A percentile compares a stretch with the other conserved stretches of the same genome.
Evolutionary conservation across 2,888 invertebrate species (phyloP).

Genomic region (Scaptomyza flava): DNA sequence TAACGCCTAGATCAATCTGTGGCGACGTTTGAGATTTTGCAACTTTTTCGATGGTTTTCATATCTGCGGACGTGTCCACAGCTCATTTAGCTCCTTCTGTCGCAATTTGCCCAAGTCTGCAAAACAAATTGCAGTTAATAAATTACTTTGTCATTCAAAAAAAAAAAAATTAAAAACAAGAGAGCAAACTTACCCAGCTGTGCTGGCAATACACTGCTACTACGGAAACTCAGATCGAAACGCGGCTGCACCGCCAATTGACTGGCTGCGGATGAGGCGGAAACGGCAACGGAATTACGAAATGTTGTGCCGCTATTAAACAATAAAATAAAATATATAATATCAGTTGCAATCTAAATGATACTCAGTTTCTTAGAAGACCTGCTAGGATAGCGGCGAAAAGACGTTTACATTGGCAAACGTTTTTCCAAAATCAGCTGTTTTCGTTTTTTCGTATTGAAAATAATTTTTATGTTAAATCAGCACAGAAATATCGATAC

Average conservation of each 20-base stretch:
- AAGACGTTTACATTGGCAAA: too few species aligned
- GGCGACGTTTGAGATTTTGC: conserved; percentile 58
- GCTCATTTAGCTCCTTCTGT: conserved; percentile 80
- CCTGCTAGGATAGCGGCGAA: too few species aligned
- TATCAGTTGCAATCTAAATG: too few species aligned
- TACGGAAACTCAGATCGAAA: conserved; percentile 74
- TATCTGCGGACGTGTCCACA: conserved; percentile 81
- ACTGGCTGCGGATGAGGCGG: conserved; percentile 62
- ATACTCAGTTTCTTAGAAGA: too few species aligned
- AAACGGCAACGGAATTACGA: conserved; percentile 67
- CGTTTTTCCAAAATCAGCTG: too few species aligned
- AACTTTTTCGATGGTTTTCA: conserved; percentile 64
- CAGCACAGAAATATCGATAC: too few species aligned
- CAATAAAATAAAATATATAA: neutral
- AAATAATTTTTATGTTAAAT: too few species aligned
- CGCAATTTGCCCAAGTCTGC: conserved; percentile 79
- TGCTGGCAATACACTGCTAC: conserved; percentile 61
- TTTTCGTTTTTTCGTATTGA: too few species aligned
- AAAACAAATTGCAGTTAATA: neutral
- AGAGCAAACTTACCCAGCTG: conserved; percentile 62
- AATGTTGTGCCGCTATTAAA: conserved; percentile 69
- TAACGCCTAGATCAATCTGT: conserved; percentile 43
- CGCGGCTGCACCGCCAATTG: conserved; percentile 78
- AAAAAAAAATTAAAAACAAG: too few species aligned
- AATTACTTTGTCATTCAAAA: neutral